phyloP scores from a whole-genome alignment of 2,797 vertebrate species.

The Fratercula arctica region DNA sequence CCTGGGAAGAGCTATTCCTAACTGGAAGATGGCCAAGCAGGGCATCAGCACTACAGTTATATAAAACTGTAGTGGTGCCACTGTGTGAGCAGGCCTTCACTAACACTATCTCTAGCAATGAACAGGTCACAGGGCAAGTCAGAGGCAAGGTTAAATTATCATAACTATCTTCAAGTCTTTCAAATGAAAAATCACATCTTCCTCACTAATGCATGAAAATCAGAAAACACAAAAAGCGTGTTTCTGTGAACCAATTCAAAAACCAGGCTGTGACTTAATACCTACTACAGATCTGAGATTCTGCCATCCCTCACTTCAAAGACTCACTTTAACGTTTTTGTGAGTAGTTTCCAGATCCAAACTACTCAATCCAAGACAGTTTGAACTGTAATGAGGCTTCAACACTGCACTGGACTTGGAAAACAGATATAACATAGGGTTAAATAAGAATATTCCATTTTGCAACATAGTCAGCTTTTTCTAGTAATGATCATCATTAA shows the following conservation, averaged over 20 bases:
- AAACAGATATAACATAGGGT: not conserved
- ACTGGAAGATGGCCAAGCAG: slow-evolving; percentile 1
- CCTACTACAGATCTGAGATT: not conserved
- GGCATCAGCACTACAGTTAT: not conserved
- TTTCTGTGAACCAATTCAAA: not conserved
- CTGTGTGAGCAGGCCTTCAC: not conserved
- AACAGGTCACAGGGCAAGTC: not conserved
- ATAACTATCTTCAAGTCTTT: not conserved
- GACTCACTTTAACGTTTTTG: not conserved
- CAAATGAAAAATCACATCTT: not conserved
- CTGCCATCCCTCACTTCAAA: not conserved
- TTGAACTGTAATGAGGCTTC: not conserved
- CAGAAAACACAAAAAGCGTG: not conserved
- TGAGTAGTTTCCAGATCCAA: not conserved
- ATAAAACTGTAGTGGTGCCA: not conserved
- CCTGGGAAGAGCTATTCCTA: not conserved
- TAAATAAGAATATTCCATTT: not conserved
- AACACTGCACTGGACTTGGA: not conserved
- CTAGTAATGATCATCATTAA: not conserved
- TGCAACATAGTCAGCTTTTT: not conserved
- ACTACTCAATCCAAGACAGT: not conserved
- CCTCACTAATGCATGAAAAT: not conserved
- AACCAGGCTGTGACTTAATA: not conserved
- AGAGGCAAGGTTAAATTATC: not conserved
- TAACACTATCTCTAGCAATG: not conserved